These are phyloP conservation scores for Campylomormyrus tamandua DNA, from an alignment of 2,113 vertebrate genomes.

Conservation along the genomic window DNA sequence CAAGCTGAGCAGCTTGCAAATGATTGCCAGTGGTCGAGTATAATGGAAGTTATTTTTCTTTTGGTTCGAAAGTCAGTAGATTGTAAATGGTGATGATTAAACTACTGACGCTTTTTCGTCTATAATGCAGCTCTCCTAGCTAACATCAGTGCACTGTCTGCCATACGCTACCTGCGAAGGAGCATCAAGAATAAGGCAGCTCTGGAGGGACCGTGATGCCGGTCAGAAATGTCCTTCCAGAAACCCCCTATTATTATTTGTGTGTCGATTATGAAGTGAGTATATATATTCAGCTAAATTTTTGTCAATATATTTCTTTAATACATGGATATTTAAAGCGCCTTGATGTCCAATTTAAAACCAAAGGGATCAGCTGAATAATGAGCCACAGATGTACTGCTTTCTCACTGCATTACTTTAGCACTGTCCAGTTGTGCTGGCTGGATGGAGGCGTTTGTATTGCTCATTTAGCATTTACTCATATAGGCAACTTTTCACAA, in stretches of 20 bases:
- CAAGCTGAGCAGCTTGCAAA: not conserved
- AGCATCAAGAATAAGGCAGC: slow-evolving; percentile 46
- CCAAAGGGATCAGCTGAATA: not conserved
- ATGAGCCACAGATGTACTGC: not conserved
- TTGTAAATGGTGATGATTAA: slow-evolving; percentile 6
- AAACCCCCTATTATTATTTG: not conserved
- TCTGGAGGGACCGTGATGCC: slow-evolving; percentile 34
- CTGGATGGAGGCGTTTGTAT: not conserved
- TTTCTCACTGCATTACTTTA: not conserved
- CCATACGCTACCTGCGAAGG: slow-evolving; percentile 84
- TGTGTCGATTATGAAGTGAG: not conserved
- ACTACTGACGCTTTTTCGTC: not conserved
- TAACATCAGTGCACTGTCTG: slow-evolving; percentile 82
- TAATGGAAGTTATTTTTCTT: not conserved
- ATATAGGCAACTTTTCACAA: not conserved
- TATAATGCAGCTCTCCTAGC: slow-evolving; percentile 77
- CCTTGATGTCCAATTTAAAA: not conserved
- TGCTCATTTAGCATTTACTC: not conserved
- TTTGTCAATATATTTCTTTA: not conserved
- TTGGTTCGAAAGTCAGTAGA: not conserved
- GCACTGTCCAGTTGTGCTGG: not conserved
- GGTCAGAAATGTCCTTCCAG: not conserved
- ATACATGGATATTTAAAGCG: not conserved
- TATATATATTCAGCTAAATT: not conserved
- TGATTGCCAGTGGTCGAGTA: not conserved